Percentiles rank a stretch among this genome's conserved stretches.
Conservation (phyloP, 2,113 vertebrate genomes). For the Eleginops maclovinus region DNA sequence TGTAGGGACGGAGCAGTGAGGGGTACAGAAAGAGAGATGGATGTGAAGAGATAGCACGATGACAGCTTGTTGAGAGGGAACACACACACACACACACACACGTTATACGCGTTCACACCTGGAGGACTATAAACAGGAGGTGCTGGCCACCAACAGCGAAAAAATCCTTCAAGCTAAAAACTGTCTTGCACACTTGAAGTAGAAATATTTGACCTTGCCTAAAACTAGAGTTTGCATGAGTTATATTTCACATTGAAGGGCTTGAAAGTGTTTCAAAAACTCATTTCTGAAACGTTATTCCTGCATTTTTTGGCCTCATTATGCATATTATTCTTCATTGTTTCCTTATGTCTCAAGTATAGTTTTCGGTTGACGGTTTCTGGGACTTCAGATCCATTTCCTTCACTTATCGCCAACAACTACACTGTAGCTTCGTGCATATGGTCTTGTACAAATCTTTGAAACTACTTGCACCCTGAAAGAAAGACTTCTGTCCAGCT, state of each 20-base stretch:
- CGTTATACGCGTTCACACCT: background rate
- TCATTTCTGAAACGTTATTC: too few relatives aligned
- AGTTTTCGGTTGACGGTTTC: too few relatives aligned
- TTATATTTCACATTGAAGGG: background rate
- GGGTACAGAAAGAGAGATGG: background rate
- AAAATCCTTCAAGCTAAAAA: background rate
- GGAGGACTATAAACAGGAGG: background rate
- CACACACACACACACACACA: background rate
- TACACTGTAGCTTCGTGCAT: too few relatives aligned
- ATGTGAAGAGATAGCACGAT: constrained; percentile 1
- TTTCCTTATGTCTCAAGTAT: too few relatives aligned
- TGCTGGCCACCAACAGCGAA: background rate
- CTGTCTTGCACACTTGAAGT: too few relatives aligned
- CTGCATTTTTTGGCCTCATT: too few relatives aligned
- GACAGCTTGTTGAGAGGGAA: constrained; percentile 1
- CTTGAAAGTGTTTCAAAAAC: background rate
- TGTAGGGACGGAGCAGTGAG: background rate
- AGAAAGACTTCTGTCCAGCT: background rate
- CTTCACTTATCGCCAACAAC: too few relatives aligned
- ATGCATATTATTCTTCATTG: too few relatives aligned
- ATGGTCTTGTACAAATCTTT: too few relatives aligned
- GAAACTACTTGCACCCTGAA: too few relatives aligned
- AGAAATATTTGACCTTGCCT: too few relatives aligned
- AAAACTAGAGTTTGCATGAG: background rate
- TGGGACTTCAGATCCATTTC: too few relatives aligned